These are phyloP conservation scores for Montipora capitata DNA, from an alignment of 92 coral and sea anemone genomes.

Conservation along the genomic window DNA sequence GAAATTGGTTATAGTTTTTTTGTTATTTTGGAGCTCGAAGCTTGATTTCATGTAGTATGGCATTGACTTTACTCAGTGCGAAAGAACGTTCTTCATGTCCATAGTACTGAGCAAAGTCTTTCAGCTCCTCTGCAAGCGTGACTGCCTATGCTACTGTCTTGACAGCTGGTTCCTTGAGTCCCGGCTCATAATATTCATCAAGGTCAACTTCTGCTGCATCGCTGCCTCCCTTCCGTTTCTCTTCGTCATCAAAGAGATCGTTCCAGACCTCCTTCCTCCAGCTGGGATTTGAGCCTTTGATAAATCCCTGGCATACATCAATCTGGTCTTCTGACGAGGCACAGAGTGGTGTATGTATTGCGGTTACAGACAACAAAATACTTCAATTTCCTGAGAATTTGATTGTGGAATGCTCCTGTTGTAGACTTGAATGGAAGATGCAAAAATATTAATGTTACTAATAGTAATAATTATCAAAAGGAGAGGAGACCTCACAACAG, in stretches of 20 bases:
- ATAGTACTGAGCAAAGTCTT: constrained; percentile 49
- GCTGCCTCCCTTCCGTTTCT: constrained; percentile 8
- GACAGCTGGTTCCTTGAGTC: neutral
- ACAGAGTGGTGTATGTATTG: too few relatives aligned
- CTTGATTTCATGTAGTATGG: too few relatives aligned
- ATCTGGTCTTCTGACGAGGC: constrained; percentile 44
- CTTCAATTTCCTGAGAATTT: too few relatives aligned
- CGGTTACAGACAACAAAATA: too few relatives aligned
- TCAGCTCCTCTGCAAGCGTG: constrained; percentile 19
- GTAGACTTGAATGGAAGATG: too few relatives aligned
- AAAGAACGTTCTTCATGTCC: constrained; percentile 72
- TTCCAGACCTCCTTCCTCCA: constrained; percentile 59
- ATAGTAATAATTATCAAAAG: too few relatives aligned
- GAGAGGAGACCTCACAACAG: too few relatives aligned
- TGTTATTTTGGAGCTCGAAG: too few relatives aligned
- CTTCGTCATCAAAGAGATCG: neutral
- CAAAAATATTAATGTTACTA: too few relatives aligned
- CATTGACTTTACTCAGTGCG: constrained; percentile 68
- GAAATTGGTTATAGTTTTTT: too few relatives aligned
- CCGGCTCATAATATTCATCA: neutral
- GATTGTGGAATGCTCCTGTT: too few relatives aligned
- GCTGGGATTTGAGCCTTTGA: constrained; percentile 65
- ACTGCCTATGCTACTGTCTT: constrained; percentile 36
- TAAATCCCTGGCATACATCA: constrained; percentile 65
- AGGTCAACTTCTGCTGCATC: constrained; percentile 19